These are phyloP conservation scores for Cladopsammia gracilis DNA, from an alignment of 64 coral and sea anemone genomes.

Conservation along the genomic window DNA sequence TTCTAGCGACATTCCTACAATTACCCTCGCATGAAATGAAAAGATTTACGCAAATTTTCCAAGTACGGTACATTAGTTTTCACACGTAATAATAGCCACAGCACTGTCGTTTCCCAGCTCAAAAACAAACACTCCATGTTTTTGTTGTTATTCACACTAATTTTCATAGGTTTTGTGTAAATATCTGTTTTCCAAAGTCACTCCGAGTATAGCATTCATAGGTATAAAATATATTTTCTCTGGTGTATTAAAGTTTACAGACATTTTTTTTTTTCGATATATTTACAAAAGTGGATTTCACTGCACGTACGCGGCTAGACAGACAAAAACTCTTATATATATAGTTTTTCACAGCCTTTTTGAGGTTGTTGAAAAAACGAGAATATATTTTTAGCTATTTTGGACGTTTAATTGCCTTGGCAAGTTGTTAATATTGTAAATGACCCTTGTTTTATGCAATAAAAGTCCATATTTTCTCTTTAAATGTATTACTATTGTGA, in stretches of 20 bases:
- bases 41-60: no score
- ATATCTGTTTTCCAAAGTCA: slow-evolving; percentile 25
- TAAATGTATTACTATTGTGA: slow-evolving; percentile 32
- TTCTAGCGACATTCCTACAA: no score
- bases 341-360: background rate
- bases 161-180: slow-evolving; percentile 15
- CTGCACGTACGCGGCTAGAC: background rate
- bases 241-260: background rate
- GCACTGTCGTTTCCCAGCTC: background rate
- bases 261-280: background rate
- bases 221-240: slow-evolving; percentile 4
- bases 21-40: no score
- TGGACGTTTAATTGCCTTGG: background rate
- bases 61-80: background rate
- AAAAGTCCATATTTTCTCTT: slow-evolving; percentile 42
- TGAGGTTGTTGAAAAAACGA: background rate
- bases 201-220: background rate
- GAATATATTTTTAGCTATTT: background rate
- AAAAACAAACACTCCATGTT: background rate
- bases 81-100: background rate
- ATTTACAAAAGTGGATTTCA: background rate
- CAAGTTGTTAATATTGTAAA: slow-evolving; percentile 57
- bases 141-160: background rate
- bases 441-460: background rate
- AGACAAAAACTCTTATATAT: no score